A percentile compares a stretch with the other conserved stretches of the same genome.
Conservation (phyloP, 1,140 invertebrate species). For the Sycophaga agraensis region DNA sequence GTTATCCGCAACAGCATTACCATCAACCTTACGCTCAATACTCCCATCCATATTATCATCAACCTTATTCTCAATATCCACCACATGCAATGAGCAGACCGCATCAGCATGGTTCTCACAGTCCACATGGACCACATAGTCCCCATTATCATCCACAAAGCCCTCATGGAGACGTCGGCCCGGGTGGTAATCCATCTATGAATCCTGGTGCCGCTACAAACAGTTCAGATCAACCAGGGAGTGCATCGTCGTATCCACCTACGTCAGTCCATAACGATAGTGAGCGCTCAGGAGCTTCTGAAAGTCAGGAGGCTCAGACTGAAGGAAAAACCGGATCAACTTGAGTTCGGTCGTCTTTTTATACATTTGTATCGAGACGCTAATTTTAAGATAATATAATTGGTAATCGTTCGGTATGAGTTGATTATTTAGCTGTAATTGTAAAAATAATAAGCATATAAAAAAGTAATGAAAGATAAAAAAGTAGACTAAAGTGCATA, state of each 20-base stretch:
- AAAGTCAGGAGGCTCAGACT: conserved; percentile 45
- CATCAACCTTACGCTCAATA: conserved; percentile 64
- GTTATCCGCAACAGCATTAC: conserved; percentile 64
- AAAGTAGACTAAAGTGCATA: background rate
- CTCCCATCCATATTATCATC: conserved; percentile 65
- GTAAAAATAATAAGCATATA: conserved; percentile 15
- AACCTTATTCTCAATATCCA: conserved; percentile 63
- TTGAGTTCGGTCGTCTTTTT: conserved; percentile 29
- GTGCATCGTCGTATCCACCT: conserved; percentile 41
- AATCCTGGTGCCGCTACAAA: conserved; percentile 33
- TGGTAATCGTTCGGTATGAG: background rate
- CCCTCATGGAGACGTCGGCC: conserved; percentile 44
- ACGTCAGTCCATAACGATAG: conserved; percentile 43
- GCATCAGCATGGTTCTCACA: conserved; percentile 53
- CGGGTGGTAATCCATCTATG: conserved; percentile 32
- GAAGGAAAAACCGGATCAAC: conserved; percentile 46
- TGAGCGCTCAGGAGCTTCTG: conserved; percentile 43
- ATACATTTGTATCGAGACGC: conserved; percentile 1
- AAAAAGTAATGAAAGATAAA: background rate
- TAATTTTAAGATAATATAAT: conserved; percentile 2
- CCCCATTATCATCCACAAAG: conserved; percentile 54
- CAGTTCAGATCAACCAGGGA: conserved; percentile 35
- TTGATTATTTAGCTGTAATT: conserved; percentile 24
- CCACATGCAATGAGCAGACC: conserved; percentile 58
- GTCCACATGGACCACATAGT: conserved; percentile 43